Conservation (phyloP, 2,113 vertebrate genomes). For the Halichoerus grypus region DNA sequence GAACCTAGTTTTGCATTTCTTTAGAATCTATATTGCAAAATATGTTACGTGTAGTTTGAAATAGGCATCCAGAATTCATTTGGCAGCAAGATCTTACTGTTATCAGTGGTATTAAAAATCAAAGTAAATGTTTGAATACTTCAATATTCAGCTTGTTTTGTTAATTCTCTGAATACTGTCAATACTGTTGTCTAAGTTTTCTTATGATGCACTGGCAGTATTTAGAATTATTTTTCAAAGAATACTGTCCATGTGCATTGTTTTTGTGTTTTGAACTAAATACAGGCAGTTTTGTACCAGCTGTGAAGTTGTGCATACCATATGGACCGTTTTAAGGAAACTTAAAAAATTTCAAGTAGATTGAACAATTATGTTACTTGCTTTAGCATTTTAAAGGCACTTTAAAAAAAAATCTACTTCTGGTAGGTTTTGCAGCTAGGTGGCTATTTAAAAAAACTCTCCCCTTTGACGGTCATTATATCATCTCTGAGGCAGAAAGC, state of each 20-base stretch:
- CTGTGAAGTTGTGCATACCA: slow-evolving; percentile 86
- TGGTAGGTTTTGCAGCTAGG: slow-evolving; percentile 85
- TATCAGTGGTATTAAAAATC: slow-evolving; percentile 68
- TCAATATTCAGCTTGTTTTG: slow-evolving; percentile 79
- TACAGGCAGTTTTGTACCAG: slow-evolving; percentile 86
- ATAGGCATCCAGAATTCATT: slow-evolving; percentile 51
- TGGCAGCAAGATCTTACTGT: slow-evolving; percentile 67
- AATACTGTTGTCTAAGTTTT: slow-evolving; percentile 85
- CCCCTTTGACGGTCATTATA: slow-evolving; percentile 79
- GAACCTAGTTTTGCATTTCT: neutral
- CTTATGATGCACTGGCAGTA: slow-evolving; percentile 82
- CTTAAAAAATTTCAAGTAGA: slow-evolving; percentile 85
- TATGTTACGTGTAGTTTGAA: slow-evolving; percentile 12
- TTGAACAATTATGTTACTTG: slow-evolving; percentile 86
- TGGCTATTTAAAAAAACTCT: slow-evolving; percentile 81
- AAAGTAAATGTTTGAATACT: slow-evolving; percentile 79
- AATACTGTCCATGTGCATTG: slow-evolving; percentile 81
- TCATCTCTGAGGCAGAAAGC: slow-evolving; percentile 78
- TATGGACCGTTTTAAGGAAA: slow-evolving; percentile 87
- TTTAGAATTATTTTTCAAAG: slow-evolving; percentile 84
- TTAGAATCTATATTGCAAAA: neutral
- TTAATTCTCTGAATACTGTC: slow-evolving; percentile 83
- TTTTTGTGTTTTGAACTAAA: slow-evolving; percentile 86
- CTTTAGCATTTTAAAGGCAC: slow-evolving; percentile 87
- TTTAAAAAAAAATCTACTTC: slow-evolving; percentile 81